A percentile compares a stretch with the other conserved stretches of the same genome.
phyloP scores from a whole-genome alignment of 2,797 vertebrate species.

The Rhinoraja longicauda region DNA sequence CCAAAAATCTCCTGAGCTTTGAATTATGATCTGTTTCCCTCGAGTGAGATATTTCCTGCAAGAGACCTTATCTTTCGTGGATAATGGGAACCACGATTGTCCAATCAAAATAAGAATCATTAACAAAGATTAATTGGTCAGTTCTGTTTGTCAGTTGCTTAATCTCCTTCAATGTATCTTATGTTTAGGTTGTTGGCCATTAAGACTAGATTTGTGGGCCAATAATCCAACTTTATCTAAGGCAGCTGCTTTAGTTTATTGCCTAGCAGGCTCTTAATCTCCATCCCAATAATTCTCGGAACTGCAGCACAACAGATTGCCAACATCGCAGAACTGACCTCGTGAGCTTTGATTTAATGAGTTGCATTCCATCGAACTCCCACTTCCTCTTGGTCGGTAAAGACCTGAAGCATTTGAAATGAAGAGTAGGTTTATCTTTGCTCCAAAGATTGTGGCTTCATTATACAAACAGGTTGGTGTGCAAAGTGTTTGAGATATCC shows the following conservation, averaged over 20 bases:
- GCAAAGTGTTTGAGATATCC: too few species aligned
- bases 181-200: background rate
- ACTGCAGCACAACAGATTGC: background rate
- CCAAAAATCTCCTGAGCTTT: too few species aligned
- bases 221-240: background rate
- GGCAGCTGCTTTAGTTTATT: background rate
- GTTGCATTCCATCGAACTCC: background rate
- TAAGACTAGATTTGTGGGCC: background rate
- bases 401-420: too few species aligned
- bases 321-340: background rate
- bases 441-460: too few species aligned
- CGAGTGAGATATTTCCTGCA: background rate
- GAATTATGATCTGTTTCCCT: background rate
- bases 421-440: too few species aligned
- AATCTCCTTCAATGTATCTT: background rate
- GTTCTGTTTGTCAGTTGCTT: background rate
- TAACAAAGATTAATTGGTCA: background rate
- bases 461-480: too few species aligned
- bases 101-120: background rate
- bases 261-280: background rate
- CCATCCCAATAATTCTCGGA: background rate
- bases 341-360: background rate
- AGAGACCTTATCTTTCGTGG: background rate
- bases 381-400: too few species aligned
- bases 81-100: background rate